These are phyloP conservation scores for Alfaro cultratus DNA, from an alignment of 2,797 vertebrate genomes.

Conservation along the genomic window DNA sequence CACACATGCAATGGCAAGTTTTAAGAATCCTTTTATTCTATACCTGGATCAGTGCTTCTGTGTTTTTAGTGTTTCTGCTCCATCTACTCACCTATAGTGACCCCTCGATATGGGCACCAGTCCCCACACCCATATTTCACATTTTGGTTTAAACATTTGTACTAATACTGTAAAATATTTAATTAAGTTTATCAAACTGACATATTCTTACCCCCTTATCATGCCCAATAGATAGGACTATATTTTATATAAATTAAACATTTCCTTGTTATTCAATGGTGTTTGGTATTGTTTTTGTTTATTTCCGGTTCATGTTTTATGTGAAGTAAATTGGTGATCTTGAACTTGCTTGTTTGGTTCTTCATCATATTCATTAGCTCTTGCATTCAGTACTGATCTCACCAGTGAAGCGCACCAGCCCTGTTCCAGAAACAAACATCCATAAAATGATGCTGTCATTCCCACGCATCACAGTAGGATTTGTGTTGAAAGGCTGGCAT, in stretches of 20 bases:
- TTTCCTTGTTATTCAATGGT: not conserved
- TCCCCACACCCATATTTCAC: not conserved
- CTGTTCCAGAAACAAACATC: not conserved
- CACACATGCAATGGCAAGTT: not conserved
- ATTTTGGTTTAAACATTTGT: not conserved
- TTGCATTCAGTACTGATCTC: not conserved
- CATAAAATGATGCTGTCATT: not conserved
- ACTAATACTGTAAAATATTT: not conserved
- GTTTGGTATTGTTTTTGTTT: not conserved
- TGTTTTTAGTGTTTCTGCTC: no score
- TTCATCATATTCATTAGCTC: not conserved
- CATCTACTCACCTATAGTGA: no score
- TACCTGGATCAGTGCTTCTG: conserved; percentile 21
- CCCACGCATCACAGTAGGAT: not conserved
- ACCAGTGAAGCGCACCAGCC: not conserved
- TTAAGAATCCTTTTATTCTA: conserved; percentile 36
- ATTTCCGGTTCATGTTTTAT: not conserved
- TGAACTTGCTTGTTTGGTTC: not conserved
- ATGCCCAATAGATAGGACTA: not conserved
- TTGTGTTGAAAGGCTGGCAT: not conserved
- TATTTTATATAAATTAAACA: not conserved
- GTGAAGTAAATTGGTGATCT: not conserved
- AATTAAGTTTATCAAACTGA: not conserved
- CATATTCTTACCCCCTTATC: not conserved
- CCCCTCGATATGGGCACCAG: no score